These are phyloP conservation scores for Theristicus caerulescens DNA, from an alignment of 2,113 vertebrate species.

Conservation along the genomic window DNA sequence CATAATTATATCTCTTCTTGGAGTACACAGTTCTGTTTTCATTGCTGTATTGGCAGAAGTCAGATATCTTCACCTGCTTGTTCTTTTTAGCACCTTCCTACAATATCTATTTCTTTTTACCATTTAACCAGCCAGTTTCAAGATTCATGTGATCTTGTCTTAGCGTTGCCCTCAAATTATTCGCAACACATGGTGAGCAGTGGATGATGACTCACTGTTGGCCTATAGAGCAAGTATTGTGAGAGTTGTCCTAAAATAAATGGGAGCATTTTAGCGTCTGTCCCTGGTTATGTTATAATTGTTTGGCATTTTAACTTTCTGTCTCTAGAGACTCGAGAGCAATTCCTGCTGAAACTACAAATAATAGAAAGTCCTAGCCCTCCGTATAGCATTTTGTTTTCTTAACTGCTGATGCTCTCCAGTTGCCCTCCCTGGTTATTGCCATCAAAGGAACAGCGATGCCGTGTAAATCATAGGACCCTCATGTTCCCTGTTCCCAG, in stretches of 20 bases:
- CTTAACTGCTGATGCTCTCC: background rate
- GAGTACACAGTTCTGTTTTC: background rate
- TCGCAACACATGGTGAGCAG: background rate
- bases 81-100: background rate
- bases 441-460: background rate
- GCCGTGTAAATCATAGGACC: background rate
- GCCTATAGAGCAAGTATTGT: background rate
- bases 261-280: background rate
- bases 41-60: background rate
- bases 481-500: background rate
- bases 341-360: background rate
- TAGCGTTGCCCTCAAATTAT: background rate
- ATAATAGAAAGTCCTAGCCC: background rate
- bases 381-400: background rate
- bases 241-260: constrained; percentile 28
- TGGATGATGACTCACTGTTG: background rate
- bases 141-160: background rate
- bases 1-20: background rate
- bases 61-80: background rate
- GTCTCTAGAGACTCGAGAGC: background rate
- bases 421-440: background rate
- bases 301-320: constrained; percentile 30
- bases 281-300: background rate
- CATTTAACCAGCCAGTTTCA: background rate
- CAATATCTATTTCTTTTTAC: background rate